Evolutionary conservation across 2,888 invertebrate species (phyloP).

Genomic region (Drosophila affinis): DNA sequence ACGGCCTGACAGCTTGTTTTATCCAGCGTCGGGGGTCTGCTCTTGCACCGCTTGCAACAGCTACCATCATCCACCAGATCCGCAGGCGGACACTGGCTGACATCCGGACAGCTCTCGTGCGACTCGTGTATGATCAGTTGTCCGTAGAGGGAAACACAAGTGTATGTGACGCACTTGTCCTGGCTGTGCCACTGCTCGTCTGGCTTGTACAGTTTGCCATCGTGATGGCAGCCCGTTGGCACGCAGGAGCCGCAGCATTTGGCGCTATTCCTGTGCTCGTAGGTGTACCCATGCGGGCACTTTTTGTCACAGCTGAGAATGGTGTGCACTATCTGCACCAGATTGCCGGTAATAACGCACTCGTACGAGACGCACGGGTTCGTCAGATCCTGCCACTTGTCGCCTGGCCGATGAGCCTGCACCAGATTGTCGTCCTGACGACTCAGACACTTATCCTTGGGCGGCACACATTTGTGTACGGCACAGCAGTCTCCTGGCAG

Average conservation of each 20-base stretch:
- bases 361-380: slow-evolving; percentile 9
- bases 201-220: slow-evolving; percentile 8
- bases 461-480: no score
- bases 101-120: neutral
- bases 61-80: neutral
- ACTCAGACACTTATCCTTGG: no score
- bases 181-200: neutral
- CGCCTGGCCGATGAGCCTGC: slow-evolving; percentile 41
- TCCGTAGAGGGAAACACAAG: neutral
- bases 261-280: slow-evolving; percentile 12
- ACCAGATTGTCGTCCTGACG: no score
- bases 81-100: neutral
- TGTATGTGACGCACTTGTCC: neutral
- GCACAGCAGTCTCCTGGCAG: no score
- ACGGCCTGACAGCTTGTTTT: neutral
- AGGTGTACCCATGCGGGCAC: slow-evolving; percentile 2
- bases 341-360: neutral
- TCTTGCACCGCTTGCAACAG: slow-evolving; percentile 8
- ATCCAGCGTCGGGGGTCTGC: neutral
- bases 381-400: slow-evolving; percentile 1
- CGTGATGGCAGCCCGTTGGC: neutral
- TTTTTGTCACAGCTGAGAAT: slow-evolving; percentile 8
- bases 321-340: neutral
- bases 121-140: neutral
- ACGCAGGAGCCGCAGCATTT: slow-evolving; percentile 11